Evolutionary conservation across 2,888 invertebrate genomes (phyloP), one percentile per base, ranked within the genome.

Genomic region (Ceratothoa steindachneri): DNA sequence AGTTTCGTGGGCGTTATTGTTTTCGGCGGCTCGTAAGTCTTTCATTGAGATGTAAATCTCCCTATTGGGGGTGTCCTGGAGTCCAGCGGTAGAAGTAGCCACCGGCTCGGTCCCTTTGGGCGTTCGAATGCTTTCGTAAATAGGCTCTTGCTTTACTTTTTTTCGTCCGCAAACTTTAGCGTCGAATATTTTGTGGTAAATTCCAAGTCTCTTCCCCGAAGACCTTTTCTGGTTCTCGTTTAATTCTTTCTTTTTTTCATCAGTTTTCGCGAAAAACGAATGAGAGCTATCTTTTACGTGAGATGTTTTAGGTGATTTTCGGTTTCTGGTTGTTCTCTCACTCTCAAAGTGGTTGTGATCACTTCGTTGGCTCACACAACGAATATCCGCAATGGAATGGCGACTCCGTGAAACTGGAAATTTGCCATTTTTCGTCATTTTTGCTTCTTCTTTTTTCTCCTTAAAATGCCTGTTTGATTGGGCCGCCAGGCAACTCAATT

Each of bases 41-140:
- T 69, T 77, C 77, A 77, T 77, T n/a, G 77, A 73, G 73, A 77
- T 73, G 67, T 77, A 77, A 4, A 75, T 64, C 12, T 70, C 71
- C 29, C 74, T 74, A 30, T 77, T 72, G 64, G 28, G 74, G 5
- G 67, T 67, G 19, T 24, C 64, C 71, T 51, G 55, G 30, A 9
- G 64, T 19, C 7, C 5, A 41, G 41, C 5, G 12, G 12, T 41
- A 41, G 41, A 41, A 41, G 5, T 41, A 5, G 41, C 41, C 5
- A 5, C 15, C 41, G 41, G 41, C 5, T 9, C 41, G 5, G 5
- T 41, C 7, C 7, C 41, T 9, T 5, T 9, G 41, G 31, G 15
- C 15, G n/a, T 60, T 12, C 67, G 68, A 5, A 76, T 70, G 30
- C 66, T 76, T 66, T 76, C 76, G 31, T 76, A 76, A 9, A 76